phyloP scores from a whole-genome alignment of 2,113 vertebrate genomes.

The Arothron firmamentum region DNA sequence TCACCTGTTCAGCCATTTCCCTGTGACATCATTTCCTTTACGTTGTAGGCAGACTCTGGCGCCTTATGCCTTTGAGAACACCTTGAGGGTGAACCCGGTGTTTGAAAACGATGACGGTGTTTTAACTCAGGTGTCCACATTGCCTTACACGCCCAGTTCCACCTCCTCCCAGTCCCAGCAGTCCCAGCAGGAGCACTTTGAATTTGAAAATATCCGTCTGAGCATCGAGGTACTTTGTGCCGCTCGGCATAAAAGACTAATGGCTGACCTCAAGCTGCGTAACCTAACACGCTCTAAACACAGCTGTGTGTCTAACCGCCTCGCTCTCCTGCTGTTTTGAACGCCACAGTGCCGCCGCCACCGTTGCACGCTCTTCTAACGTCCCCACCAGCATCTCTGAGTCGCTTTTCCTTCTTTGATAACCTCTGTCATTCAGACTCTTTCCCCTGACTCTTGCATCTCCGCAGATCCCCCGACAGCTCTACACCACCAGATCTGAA shows the following conservation, averaged over 20 bases:
- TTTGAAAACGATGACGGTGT: conserved; percentile 78
- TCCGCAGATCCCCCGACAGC: conserved; percentile 78
- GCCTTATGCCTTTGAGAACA: conserved; percentile 73
- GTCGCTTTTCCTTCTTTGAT: too few relatives aligned
- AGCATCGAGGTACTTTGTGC: conserved; percentile 74
- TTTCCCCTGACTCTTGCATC: conserved; percentile 1
- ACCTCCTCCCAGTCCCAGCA: conserved; percentile 67
- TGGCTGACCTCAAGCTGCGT: conserved; percentile 36
- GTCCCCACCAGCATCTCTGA: too few relatives aligned
- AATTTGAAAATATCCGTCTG: conserved; percentile 71
- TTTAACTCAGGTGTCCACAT: conserved; percentile 71
- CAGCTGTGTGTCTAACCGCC: background rate
- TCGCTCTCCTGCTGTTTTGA: background rate
- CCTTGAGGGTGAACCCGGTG: conserved; percentile 78
- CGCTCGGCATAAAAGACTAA: conserved; percentile 28
- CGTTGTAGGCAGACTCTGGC: conserved; percentile 74
- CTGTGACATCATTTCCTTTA: conserved; percentile 64
- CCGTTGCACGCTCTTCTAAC: too few relatives aligned
- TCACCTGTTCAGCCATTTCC: conserved; percentile 24
- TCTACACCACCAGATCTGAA: conserved; percentile 77
- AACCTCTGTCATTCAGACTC: too few relatives aligned
- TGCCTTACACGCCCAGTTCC: conserved; percentile 70
- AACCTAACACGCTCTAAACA: conserved; percentile 8
- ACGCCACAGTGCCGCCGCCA: too few relatives aligned
- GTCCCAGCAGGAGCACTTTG: conserved; percentile 67